Evolutionary conservation across 2,113 vertebrate species (phyloP), one percentile per base, ranked within the genome.

Genomic region (Motacilla tschutschensis): DNA sequence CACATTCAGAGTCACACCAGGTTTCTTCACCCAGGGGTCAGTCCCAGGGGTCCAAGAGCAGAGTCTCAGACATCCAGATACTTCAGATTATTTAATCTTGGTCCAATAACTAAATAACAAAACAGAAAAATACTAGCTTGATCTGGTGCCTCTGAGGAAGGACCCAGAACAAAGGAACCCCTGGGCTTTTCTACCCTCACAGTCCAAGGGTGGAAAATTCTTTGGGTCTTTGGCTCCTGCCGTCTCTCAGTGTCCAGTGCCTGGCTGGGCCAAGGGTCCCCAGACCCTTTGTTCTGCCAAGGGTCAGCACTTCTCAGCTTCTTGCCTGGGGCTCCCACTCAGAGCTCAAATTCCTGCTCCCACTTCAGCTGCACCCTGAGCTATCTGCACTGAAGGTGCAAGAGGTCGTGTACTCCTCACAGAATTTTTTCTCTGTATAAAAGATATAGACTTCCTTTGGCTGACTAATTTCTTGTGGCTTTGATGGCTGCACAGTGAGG

Each of bases 1-100:
- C 43, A 22, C 25, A 13, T 55, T 41, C 43, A 22, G 14, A 28
- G 24, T 18, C 17, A 21, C 31, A 38, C 10, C 14, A 19, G 19
- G 6, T 33, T 1, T 54, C 29, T 29, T 47, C 2, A 29, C 1
- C 0, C 33, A 33, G 33, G 0, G 2, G 28, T 54, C 1, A 0
- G 1, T 13, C 16, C 10, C 12, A 47, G 24, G 3, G 35, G 33
- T 54, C 35, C 47, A 20, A 16, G 1, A 15, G 25, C 10, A 35
- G 44, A 15, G 33, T n/a, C 21, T 74, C 29, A 57, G 36, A 25
- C 1, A 1, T 46, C 4, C 28, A 46, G 24, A 60, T 35, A 29
- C 29, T 38, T 47, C 33, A 53, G 17, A 47, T 17, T 1, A 14
- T 31, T 69, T 47, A 8, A 15, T 62, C 25, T 62, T 35, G 16